Evolutionary conservation across 2,888 invertebrate species (phyloP).

Genomic region (Elmis aenea): DNA sequence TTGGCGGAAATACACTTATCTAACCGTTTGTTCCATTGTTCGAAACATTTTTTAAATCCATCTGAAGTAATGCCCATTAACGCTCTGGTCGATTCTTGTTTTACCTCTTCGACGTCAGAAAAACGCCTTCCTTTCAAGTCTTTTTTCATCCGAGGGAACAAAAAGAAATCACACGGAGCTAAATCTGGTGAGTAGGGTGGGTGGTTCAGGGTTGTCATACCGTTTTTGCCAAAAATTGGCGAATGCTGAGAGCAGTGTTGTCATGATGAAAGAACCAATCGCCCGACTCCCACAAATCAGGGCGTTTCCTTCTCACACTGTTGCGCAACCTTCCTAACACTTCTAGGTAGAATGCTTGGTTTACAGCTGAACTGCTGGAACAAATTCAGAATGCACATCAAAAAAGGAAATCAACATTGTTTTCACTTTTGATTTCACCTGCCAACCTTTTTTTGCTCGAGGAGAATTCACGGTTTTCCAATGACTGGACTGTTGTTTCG

Average conservation of each 20-base stretch:
- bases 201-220: constrained; percentile 2
- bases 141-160: no score
- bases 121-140: constrained; percentile 1
- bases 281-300: neutral
- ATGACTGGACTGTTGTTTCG: no score
- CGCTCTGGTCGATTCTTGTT: no score
- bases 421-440: no score
- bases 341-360: constrained; percentile 3
- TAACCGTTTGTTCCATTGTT: no score
- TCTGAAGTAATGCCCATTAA: no score
- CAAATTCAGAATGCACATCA: neutral
- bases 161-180: constrained; percentile 1
- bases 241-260: no score
- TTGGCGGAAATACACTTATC: no score
- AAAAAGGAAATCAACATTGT: constrained; percentile 2
- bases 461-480: no score
- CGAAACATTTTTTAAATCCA: no score
- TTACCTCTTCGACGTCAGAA: neutral
- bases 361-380: neutral
- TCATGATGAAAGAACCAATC: no score
- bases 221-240: constrained; percentile 2
- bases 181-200: constrained; percentile 3
- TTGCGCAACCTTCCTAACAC: constrained; percentile 3
- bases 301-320: neutral
- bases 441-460: no score